phyloP scores from a whole-genome alignment of 2,797 vertebrate species.

The Valencia hispanica region DNA sequence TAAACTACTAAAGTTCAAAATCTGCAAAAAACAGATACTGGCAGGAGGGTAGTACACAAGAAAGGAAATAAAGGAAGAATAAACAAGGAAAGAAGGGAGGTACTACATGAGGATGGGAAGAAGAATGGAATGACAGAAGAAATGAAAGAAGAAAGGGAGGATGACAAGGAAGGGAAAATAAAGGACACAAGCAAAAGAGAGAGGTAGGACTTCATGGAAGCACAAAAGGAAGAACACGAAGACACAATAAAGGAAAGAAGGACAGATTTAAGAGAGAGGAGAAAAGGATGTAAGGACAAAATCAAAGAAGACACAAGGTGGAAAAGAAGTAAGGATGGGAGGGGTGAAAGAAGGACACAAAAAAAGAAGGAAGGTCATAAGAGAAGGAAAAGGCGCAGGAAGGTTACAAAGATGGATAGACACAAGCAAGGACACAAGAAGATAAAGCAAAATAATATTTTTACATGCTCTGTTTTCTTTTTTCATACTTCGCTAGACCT shows the following conservation, averaged over 20 bases:
- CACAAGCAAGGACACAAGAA: not conserved
- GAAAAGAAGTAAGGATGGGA: not conserved
- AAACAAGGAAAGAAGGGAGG: not conserved
- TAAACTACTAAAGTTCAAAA: not conserved
- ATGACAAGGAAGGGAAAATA: not conserved
- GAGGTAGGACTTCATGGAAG: not conserved
- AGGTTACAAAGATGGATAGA: not conserved
- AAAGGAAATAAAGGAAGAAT: not conserved
- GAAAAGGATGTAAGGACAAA: too few relatives aligned
- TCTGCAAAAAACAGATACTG: not conserved
- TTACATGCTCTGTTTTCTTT: not conserved
- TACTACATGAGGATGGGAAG: not conserved
- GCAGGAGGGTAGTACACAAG: not conserved
- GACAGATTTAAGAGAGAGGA: not conserved
- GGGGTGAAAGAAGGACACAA: not conserved
- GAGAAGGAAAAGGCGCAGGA: not conserved
- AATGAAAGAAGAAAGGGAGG: not conserved
- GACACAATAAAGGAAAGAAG: not conserved
- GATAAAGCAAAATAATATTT: not conserved
- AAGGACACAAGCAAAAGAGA: not conserved
- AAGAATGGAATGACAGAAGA: not conserved
- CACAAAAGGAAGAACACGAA: not conserved
- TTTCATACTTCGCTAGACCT: not conserved
- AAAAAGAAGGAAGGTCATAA: not conserved
- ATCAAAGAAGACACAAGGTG: too few relatives aligned